Evolutionary conservation across 2,797 vertebrate genomes (phyloP), one percentile per base, ranked within the genome.

Genomic region (Cebuella pygmaea): DNA sequence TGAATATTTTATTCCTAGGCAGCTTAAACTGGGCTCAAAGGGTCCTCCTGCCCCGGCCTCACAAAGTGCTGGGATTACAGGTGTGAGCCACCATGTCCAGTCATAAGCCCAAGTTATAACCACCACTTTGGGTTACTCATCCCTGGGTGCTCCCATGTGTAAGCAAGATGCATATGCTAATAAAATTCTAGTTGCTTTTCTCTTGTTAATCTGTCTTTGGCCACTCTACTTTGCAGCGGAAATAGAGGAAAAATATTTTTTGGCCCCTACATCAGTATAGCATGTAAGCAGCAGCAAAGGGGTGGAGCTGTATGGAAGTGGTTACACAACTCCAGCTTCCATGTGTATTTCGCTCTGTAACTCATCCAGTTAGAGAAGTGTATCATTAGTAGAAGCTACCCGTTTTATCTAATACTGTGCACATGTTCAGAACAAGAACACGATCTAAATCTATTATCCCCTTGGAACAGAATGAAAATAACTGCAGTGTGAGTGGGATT

Each of bases 361-460:
- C 36, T 79, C 80, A 44, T 0, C 86, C 93, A 33, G 61, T 93
- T 83, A 59, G 75, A 93, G 92, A 98, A 85, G 95, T 36, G 59
- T 2, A 5, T 88, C 97, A 93, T 86, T 93, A 78, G 96, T 78
- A 78, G 93, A 83, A 78, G 48, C 50, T 46, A 78, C 5, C 22
- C 52, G 8, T 74, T 88, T 79, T 95, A 88, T 93, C 96, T 96
- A 94, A 76, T 9, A 19, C 48, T 41, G 80, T n/a, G 81, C 17
- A 75, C 0, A 84, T 0, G 75, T 74, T 93, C 33, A 93, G 94
- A 88, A n/a, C 59, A 97, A 81, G 88, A 93, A n/a, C 59, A 33
- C 33, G 22, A 93, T 67, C 84, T 55, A 0, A 1, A 7, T 46
- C 88, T 22, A 0, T 36, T 14, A 86, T 72, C 44, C 13, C 36